These are phyloP conservation scores for Salminus brasiliensis DNA, from an alignment of 2,113 vertebrate species.

Conservation along the genomic window DNA sequence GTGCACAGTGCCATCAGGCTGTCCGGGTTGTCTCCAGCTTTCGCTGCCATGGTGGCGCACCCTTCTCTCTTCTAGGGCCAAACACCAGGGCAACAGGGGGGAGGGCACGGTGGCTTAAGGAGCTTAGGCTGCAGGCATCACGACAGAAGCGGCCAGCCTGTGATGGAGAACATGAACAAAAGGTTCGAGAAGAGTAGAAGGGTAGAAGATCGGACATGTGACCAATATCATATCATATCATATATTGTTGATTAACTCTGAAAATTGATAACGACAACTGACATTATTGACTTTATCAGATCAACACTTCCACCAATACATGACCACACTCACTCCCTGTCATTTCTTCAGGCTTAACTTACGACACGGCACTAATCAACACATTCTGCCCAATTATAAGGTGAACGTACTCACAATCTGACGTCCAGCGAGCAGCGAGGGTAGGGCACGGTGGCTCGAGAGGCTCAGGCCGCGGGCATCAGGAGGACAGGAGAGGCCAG, in stretches of 20 bases:
- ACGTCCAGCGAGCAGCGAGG: too few relatives aligned
- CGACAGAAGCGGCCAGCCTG: background rate
- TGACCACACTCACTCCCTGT: too few relatives aligned
- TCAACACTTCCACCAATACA: too few relatives aligned
- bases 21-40: constrained; percentile 87
- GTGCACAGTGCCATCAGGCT: constrained; percentile 91
- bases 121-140: constrained; percentile 46
- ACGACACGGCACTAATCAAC: too few relatives aligned
- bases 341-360: too few relatives aligned
- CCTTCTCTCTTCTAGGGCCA: constrained; percentile 52
- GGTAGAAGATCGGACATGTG: background rate
- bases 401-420: too few relatives aligned
- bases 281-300: too few relatives aligned
- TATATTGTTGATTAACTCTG: too few relatives aligned
- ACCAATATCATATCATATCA: too few relatives aligned
- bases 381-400: too few relatives aligned
- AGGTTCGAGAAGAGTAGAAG: background rate
- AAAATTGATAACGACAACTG: too few relatives aligned
- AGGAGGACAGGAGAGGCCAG: background rate
- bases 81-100: constrained; percentile 42
- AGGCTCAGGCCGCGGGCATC: background rate
- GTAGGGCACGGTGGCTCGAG: too few relatives aligned
- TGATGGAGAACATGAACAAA: background rate
- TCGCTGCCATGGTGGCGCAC: constrained; percentile 71
- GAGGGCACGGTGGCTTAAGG: background rate